These are phyloP conservation scores for Phenacoccus solenopsis DNA, from an alignment of 1,140 invertebrate species.

Conservation along the genomic window DNA sequence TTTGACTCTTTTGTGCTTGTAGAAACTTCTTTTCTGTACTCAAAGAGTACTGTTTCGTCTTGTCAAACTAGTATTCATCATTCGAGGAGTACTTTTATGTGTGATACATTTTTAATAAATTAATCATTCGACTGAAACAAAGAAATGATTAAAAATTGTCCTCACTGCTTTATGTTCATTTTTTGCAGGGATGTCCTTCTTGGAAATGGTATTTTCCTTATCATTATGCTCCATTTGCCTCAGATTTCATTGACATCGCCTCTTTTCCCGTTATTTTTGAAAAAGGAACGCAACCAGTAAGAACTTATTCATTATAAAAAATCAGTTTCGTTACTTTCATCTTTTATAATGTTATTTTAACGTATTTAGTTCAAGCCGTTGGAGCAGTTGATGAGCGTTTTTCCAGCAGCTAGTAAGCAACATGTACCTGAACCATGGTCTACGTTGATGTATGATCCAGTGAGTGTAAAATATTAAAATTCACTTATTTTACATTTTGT, in stretches of 20 bases:
- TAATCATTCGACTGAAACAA: too few relatives aligned
- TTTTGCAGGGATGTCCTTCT: conserved; percentile 75
- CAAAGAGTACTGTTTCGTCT: too few relatives aligned
- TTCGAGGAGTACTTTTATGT: too few relatives aligned
- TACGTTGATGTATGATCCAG: conserved; percentile 83
- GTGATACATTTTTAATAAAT: too few relatives aligned
- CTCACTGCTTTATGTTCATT: conserved; percentile 12
- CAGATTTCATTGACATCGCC: conserved; percentile 89
- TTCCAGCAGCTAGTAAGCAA: conserved; percentile 88
- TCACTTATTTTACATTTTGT: conserved; percentile 7
- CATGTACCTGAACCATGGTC: conserved; percentile 92
- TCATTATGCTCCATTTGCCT: conserved; percentile 99
- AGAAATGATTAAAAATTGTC: too few relatives aligned
- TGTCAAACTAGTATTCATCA: too few relatives aligned
- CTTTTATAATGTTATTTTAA: conserved; percentile 22
- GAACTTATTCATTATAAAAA: conserved; percentile 27
- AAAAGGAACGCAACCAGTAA: conserved; percentile 71
- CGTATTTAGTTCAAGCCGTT: conserved; percentile 76
- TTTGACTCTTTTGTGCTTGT: too few relatives aligned
- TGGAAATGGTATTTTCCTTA: conserved; percentile 99
- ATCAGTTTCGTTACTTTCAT: conserved; percentile 15
- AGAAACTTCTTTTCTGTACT: too few relatives aligned
- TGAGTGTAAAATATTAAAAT: conserved; percentile 37
- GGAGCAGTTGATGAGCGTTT: conserved; percentile 98
- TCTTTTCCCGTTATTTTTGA: conserved; percentile 78